These are phyloP conservation scores for Drosophila lowei DNA, from an alignment of 1,140 invertebrate genomes.

Conservation along the genomic window DNA sequence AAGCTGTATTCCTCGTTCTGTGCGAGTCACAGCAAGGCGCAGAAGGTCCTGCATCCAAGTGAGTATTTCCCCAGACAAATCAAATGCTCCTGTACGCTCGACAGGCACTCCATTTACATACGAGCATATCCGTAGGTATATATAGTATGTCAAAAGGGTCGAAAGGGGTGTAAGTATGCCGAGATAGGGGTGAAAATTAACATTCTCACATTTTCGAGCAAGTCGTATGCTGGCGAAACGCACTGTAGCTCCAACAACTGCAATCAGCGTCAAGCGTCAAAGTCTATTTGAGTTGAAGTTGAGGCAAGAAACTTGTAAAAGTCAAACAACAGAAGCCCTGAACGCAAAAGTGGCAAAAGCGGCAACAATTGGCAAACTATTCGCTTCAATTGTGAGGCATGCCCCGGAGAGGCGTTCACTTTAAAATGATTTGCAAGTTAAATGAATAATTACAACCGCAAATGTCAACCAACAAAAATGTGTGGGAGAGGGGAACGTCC, in stretches of 20 bases:
- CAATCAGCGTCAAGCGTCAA: constrained; percentile 79
- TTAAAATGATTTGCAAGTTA: constrained; percentile 79
- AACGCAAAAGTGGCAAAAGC: constrained; percentile 36
- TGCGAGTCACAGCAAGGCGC: constrained; percentile 98
- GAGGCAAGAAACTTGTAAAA: constrained; percentile 67
- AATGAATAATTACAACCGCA: constrained; percentile 80
- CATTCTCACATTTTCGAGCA: constrained; percentile 10
- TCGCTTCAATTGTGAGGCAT: constrained; percentile 65
- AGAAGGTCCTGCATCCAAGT: constrained; percentile 99
- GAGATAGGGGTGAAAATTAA: constrained; percentile 3
- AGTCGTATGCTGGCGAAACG: constrained; percentile 4
- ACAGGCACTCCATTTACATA: no score
- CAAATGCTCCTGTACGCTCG: neutral
- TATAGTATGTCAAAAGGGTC: neutral
- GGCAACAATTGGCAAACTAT: constrained; percentile 76
- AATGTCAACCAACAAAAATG: constrained; percentile 26
- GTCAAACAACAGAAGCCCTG: constrained; percentile 59
- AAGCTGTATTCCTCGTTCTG: constrained; percentile 99
- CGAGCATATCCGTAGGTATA: neutral
- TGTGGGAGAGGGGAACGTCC: no score
- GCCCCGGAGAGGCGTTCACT: constrained; percentile 37
- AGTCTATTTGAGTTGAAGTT: constrained; percentile 75
- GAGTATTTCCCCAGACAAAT: constrained; percentile 83
- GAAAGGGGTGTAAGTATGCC: no score
- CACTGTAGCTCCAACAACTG: constrained; percentile 61